A percentile compares a stretch with the other conserved stretches of the same genome.
phyloP scores from a whole-genome alignment of 2,888 invertebrate genomes.

The Falcaria lacertinaria region DNA sequence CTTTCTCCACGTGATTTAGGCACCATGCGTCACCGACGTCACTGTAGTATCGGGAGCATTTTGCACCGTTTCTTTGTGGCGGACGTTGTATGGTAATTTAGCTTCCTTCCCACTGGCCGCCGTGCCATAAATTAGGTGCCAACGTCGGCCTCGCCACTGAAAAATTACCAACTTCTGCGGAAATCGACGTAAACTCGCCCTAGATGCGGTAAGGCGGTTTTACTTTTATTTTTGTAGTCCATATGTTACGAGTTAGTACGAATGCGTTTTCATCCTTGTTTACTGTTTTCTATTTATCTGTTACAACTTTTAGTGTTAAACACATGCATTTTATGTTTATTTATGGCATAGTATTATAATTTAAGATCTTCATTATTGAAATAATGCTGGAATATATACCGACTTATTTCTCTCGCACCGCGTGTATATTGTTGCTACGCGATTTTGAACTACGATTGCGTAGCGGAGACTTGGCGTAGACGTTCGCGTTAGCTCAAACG shows the following conservation, averaged over 20 bases:
- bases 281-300: too few relatives aligned
- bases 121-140: slow-evolving; percentile 68
- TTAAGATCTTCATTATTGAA: too few relatives aligned
- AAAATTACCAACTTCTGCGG: slow-evolving; percentile 66
- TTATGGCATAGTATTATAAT: too few relatives aligned
- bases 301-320: too few relatives aligned
- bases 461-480: too few relatives aligned
- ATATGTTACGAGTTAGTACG: too few relatives aligned
- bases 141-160: slow-evolving; percentile 58
- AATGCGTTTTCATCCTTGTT: too few relatives aligned
- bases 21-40: slow-evolving; percentile 43
- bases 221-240: slow-evolving; percentile 3
- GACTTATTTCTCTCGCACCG: too few relatives aligned
- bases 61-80: slow-evolving; percentile 60
- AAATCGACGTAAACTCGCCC: slow-evolving; percentile 38
- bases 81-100: slow-evolving; percentile 73
- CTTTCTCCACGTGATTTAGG: neutral
- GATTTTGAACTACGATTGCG: slow-evolving; percentile 6
- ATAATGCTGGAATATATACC: too few relatives aligned
- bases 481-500: too few relatives aligned
- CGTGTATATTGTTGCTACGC: too few relatives aligned
- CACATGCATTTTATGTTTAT: too few relatives aligned
- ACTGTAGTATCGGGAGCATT: slow-evolving; percentile 47
- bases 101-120: slow-evolving; percentile 65
- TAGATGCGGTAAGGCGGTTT: slow-evolving; percentile 19